Evolutionary conservation across 2,797 vertebrate genomes (phyloP), one percentile per base, ranked within the genome.

Genomic region (Phalloptychus januarius): DNA sequence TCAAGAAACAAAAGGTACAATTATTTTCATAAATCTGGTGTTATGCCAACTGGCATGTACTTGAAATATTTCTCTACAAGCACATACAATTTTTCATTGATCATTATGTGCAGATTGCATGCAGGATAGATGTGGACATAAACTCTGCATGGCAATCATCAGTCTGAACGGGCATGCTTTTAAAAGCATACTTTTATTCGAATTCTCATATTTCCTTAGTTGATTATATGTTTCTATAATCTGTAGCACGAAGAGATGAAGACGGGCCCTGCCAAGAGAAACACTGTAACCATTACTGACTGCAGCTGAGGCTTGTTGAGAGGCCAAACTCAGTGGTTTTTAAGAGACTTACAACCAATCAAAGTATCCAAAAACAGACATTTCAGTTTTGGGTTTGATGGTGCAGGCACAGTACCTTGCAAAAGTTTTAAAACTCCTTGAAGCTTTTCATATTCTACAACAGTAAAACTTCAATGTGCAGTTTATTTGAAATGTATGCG

Each of bases 201-300:
- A 90, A 90, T 86, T 92, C 88, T 89, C 89, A 93, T 80, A 91
- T 91, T 86, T 88, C 88, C 87, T 81, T 76, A 58, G 73, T 88
- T 93, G 93, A 94, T 95, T 94, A 95, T 88, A 94, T 87, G 91
- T 91, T 94, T 91, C 88, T 88, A 87, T 84, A 87, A 81, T 88
- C 79, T 89, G 86, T 77, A 90, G 90, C 81, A 76, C 87, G 70
- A 84, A 76, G 84, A 90, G 79, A 82, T 74, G 75, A 44, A 86
- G 78, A 74, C 72, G 4, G 45, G 75, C 83, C 79, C 73, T 87
- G 93, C 94, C 95, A 95, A 95, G 82, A 87, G 89, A 95, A 94
- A 92, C 88, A 31, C n/a, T 63, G 67, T 38, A 58, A 79, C 87
- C 81, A 80, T 81, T 90, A 86, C 82, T 91, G 86, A 89, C 85